These are phyloP conservation scores for Autographa pulchrina DNA, from an alignment of 2,888 invertebrate species.

Conservation along the genomic window DNA sequence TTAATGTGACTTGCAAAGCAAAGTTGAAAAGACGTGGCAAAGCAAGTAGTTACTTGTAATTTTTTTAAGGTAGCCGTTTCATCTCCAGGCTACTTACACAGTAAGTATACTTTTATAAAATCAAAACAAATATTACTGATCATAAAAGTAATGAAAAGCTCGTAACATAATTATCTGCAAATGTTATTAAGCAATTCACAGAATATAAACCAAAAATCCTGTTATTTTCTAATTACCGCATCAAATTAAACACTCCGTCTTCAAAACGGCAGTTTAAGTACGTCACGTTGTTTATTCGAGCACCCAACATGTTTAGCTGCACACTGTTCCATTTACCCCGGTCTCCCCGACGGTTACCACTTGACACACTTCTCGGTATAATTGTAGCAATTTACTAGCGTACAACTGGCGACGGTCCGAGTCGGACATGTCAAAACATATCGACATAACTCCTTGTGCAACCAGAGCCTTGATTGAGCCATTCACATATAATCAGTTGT, in stretches of 20 bases:
- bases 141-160: too few relatives aligned
- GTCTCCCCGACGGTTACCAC: constrained; percentile 71
- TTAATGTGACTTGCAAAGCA: too few relatives aligned
- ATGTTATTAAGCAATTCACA: not conserved
- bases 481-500: constrained; percentile 80
- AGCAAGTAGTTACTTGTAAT: too few relatives aligned
- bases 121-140: too few relatives aligned
- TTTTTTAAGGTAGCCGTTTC: too few relatives aligned
- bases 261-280: constrained; percentile 16
- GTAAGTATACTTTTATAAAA: too few relatives aligned
- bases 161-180: not conserved
- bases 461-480: constrained; percentile 81
- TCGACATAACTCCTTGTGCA: constrained; percentile 80
- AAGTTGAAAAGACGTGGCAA: too few relatives aligned
- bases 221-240: not conserved
- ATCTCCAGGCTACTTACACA: too few relatives aligned
- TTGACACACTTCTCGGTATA: constrained; percentile 85
- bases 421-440: constrained; percentile 85
- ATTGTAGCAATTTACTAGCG: constrained; percentile 84
- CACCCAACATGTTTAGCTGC: constrained; percentile 20
- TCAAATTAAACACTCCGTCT: constrained; percentile 2
- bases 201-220: not conserved
- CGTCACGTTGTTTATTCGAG: constrained; percentile 31
- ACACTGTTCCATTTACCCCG: constrained; percentile 51
- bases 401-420: constrained; percentile 66